Evolutionary conservation across 2,797 vertebrate genomes (phyloP).

Genomic region (Catharus ustulatus): DNA sequence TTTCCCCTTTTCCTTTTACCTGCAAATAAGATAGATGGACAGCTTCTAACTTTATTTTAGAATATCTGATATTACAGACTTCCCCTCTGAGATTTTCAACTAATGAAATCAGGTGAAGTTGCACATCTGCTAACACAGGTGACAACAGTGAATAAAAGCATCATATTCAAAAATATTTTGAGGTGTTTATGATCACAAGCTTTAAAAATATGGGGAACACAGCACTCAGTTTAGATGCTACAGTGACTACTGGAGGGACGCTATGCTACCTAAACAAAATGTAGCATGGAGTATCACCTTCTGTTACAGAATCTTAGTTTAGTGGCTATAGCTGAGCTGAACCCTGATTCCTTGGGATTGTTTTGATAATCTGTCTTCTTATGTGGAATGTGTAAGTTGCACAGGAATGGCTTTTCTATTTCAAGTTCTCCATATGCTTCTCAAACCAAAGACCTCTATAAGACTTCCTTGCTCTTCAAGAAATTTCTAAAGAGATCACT

Average conservation of each 20-base stretch:
- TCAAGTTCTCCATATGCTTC: background rate
- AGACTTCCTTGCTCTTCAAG: background rate
- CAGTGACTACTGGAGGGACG: background rate
- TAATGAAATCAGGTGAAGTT: background rate
- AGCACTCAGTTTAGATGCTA: background rate
- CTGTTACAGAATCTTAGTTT: background rate
- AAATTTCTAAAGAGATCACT: background rate
- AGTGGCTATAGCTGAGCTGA: background rate
- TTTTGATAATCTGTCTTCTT: background rate
- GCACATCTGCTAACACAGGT: background rate
- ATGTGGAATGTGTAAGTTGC: accelerated
- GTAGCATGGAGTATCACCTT: background rate
- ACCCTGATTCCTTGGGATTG: background rate
- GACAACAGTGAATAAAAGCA: background rate
- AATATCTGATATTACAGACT: background rate
- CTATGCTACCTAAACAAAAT: background rate
- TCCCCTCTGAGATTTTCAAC: background rate
- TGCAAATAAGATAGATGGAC: background rate
- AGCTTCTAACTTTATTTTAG: constrained; percentile 19
- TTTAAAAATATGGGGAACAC: background rate
- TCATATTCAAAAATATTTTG: background rate
- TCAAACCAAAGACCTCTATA: background rate
- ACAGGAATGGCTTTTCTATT: background rate
- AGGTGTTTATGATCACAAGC: background rate
- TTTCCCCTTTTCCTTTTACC: background rate